Evolutionary conservation across 2,113 vertebrate species (phyloP).

Genomic region (Leptosomus discolor): DNA sequence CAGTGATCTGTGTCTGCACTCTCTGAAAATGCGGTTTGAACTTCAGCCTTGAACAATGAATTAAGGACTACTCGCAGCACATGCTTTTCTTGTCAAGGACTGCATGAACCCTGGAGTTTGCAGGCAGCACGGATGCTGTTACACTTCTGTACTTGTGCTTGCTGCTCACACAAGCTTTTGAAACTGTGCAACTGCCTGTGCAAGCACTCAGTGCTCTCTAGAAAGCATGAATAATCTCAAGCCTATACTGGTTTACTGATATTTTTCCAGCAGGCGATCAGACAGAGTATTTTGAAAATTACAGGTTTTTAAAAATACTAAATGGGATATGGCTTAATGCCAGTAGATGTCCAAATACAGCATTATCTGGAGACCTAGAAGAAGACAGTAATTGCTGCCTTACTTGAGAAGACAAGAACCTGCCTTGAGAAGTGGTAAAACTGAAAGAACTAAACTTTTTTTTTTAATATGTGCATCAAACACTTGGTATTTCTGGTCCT

Average conservation of each 20-base stretch:
- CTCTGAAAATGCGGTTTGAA: background rate
- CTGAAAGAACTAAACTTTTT: background rate
- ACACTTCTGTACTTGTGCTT: background rate
- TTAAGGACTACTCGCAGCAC: background rate
- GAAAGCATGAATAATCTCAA: background rate
- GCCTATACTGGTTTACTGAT: background rate
- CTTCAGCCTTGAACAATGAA: background rate
- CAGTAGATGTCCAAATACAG: background rate
- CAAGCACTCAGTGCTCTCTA: background rate
- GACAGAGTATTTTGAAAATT: background rate
- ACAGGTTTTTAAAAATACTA: background rate
- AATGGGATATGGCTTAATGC: background rate
- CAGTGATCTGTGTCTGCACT: constrained; percentile 9
- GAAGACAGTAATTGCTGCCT: background rate
- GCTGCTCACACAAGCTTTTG: background rate
- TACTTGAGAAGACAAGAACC: background rate
- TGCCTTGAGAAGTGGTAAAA: background rate
- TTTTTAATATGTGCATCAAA: background rate
- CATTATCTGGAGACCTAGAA: background rate
- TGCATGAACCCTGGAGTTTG: background rate
- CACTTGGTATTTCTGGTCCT: background rate
- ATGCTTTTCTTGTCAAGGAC: background rate
- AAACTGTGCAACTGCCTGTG: background rate
- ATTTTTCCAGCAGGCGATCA: background rate
- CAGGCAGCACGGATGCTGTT: background rate